Evolutionary conservation across 2,797 vertebrate genomes (phyloP).

Genomic region (Austrolebias charrua): DNA sequence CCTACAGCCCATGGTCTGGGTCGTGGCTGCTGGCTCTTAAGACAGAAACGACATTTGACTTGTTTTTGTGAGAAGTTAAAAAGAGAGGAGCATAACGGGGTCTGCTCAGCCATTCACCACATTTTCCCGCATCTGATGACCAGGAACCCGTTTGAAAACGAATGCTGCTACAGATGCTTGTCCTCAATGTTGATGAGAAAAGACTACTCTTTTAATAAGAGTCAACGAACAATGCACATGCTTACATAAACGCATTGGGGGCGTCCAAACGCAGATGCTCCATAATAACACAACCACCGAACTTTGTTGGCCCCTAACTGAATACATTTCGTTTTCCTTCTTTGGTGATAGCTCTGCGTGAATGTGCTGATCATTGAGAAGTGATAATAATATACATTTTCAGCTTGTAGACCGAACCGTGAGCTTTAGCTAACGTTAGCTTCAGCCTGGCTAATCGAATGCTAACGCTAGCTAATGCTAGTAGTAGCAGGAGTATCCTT

Average conservation of each 20-base stretch:
- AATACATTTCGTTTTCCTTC: rapidly evolving
- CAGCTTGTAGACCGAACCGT: conserved; percentile 16
- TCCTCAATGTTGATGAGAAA: conserved; percentile 6
- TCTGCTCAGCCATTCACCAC: no score
- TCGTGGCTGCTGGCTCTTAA: conserved; percentile 31
- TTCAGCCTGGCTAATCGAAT: conserved; percentile 67
- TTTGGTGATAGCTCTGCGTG: background rate
- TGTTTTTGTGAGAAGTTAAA: background rate
- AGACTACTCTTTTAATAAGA: conserved; percentile 38
- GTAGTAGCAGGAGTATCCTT: conserved; percentile 56
- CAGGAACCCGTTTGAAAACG: background rate
- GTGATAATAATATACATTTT: background rate
- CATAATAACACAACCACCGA: conserved; percentile 21
- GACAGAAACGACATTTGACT: background rate
- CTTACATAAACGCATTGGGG: conserved; percentile 72
- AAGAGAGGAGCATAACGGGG: background rate
- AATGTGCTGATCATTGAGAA: background rate
- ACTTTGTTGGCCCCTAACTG: conserved; percentile 27
- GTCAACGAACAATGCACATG: conserved; percentile 63
- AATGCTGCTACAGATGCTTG: background rate
- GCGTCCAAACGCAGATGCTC: conserved; percentile 43
- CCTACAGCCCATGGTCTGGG: conserved; percentile 12
- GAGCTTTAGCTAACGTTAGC: conserved; percentile 61
- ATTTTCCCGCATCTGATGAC: no score
- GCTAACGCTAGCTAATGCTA: conserved; percentile 65